Percentiles rank a stretch among this genome's conserved stretches.
Evolutionary conservation across 1,140 invertebrate genomes (phyloP).

Genomic region (Chlorops oryzae): DNA sequence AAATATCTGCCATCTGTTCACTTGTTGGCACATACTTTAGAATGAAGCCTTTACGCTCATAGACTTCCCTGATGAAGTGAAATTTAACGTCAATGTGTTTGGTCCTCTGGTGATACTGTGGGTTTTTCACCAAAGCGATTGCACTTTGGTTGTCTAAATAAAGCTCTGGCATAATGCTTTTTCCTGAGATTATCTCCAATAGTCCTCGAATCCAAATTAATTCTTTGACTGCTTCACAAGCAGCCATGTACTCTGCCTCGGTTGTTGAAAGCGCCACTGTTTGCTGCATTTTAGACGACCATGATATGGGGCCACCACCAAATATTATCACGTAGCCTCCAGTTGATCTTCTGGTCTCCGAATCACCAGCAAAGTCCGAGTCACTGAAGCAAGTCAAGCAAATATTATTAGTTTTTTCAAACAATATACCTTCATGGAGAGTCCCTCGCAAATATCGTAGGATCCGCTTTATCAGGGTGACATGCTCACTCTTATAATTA

Average conservation of each 20-base stretch:
- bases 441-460: no score
- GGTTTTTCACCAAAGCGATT: not conserved
- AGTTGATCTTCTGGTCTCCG: conserved; percentile 12
- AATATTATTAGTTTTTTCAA: no score
- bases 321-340: conserved; percentile 12
- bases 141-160: conserved; percentile 8
- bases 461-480: no score
- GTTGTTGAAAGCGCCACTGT: conserved; percentile 41
- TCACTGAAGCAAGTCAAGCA: no score
- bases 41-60: no score
- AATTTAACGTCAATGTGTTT: conserved; percentile 7
- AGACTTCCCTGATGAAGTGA: not conserved
- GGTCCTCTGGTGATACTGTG: not conserved
- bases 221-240: conserved; percentile 7
- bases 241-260: conserved; percentile 13
- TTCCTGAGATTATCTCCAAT: not conserved
- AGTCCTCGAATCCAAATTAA: conserved; percentile 10
- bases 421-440: no score
- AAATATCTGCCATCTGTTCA: no score
- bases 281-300: conserved; percentile 3
- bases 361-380: conserved; percentile 13
- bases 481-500: no score
- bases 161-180: no score
- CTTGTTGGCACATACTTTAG: no score
- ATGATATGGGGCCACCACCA: conserved; percentile 9